Conservation (phyloP, 92 coral and sea anemone genomes). For the Porites cylindrica region DNA sequence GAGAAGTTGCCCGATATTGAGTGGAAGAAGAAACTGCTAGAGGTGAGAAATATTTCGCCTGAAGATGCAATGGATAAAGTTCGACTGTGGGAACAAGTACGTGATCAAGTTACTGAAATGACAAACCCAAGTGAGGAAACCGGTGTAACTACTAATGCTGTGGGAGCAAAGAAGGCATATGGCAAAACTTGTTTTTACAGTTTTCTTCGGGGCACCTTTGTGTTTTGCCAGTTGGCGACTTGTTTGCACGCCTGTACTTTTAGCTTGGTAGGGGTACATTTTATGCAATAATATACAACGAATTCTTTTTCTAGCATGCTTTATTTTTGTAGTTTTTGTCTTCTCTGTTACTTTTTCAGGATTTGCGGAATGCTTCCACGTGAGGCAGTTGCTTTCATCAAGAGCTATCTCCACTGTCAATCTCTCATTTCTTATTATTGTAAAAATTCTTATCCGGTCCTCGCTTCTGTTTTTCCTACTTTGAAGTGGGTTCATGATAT, state of each 20-base stretch:
- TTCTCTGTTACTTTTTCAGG: conserved; percentile 22
- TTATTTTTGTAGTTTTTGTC: too few species aligned
- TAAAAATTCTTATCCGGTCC: conserved; percentile 42
- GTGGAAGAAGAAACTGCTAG: too few species aligned
- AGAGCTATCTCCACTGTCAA: conserved; percentile 43
- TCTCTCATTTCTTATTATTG: conserved; percentile 41
- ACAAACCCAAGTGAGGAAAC: too few species aligned
- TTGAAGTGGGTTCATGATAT: conserved; percentile 17
- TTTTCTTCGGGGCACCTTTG: conserved; percentile 1
- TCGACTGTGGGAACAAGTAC: too few species aligned
- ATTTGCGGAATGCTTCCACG: conserved; percentile 34
- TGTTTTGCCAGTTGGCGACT: not conserved
- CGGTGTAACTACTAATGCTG: conserved; percentile 6
- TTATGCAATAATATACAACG: not conserved
- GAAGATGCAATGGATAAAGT: not conserved
- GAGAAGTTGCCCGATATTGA: too few species aligned
- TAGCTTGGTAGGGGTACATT: too few species aligned
- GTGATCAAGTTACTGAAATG: too few species aligned
- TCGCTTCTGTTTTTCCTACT: conserved; percentile 30
- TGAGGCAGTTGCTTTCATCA: conserved; percentile 47
- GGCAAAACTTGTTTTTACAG: not conserved
- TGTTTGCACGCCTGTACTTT: not conserved
- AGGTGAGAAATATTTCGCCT: conserved; percentile 1
- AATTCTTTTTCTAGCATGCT: too few species aligned
- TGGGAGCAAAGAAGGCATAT: not conserved